Conservation (phyloP, 1,140 invertebrate genomes). For the Argopecten irradians region DNA sequence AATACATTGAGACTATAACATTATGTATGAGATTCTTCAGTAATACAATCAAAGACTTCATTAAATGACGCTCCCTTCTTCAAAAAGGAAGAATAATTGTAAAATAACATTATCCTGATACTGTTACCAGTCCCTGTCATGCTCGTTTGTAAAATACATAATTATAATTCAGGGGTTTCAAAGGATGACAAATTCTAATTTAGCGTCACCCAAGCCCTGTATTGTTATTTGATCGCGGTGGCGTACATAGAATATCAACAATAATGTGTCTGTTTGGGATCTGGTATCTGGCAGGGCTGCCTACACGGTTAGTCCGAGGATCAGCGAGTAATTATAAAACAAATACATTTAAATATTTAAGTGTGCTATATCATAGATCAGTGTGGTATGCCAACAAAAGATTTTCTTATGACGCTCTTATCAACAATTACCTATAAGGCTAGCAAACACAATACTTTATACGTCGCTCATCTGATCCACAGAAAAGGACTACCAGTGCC, state of each 20-base stretch:
- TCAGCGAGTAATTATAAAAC: slow-evolving; percentile 12
- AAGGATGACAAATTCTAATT: not conserved
- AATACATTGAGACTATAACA: too few relatives aligned
- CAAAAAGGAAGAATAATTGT: not conserved
- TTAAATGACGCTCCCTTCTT: not conserved
- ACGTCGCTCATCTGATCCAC: not conserved
- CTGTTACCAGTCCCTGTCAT: not conserved
- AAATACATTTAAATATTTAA: slow-evolving; percentile 20
- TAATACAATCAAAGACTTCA: not conserved
- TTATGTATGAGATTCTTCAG: not conserved
- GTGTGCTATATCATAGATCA: slow-evolving; percentile 17
- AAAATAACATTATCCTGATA: not conserved
- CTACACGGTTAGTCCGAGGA: not conserved
- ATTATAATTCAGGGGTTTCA: not conserved
- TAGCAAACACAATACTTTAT: not conserved
- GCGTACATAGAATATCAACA: slow-evolving; percentile 10
- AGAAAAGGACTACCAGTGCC: not conserved
- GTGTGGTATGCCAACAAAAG: not conserved
- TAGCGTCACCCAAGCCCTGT: not conserved
- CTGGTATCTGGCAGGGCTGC: not conserved
- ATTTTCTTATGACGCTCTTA: not conserved
- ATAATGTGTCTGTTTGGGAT: not conserved
- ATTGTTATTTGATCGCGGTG: not conserved
- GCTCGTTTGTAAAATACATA: not conserved
- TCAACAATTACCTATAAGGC: slow-evolving; percentile 10